Base-by-base conservation (phyloP, 2,888 invertebrate genomes). In the Drosophila quinaria region DNA sequence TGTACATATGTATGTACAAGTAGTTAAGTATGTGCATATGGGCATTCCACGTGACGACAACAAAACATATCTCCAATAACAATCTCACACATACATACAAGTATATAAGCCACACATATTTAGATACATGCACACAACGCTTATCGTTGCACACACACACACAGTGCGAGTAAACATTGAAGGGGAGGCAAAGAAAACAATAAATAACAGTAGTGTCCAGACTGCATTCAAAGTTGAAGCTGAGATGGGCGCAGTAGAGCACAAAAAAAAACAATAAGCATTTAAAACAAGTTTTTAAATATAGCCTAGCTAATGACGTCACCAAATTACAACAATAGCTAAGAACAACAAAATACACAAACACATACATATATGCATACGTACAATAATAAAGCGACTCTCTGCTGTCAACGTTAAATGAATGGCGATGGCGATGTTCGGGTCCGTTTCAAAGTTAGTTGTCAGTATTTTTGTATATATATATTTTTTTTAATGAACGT, bases 241-340 rank as follows among this genome's bases (percentile, higher is more conserved):
- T 54, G 19, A 17, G 41, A 33, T 61, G 42, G 52, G 55, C 63
- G 62, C 67, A 60, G 44, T 22, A 41, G 15, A 35, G 49, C 62
- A 44, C 13, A 33, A 42, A 29, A 42, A 29, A 61, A 61, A 70
- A 83, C 81, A 83, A 83, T 75, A 78, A 52, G 25, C 66, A 66
- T 70, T 81, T 62, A 39, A 70, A 85, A 80, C 86, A 55, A 84
- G 76, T 80, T 84, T 81, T 81, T 78, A 51, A 73, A 84, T 66
- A 80, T 81, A 80, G 69, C 61, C 42, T 51, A 54, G 25, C 22
- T 54, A 59, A 62, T 85, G 84, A 85, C 84, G 84, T 85, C 84
- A 85, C 84, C 78, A 80, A 70, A 46, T 61, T 70, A 71, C 64
- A 68, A 80, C 74, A 78, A 78, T 59, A 60, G 60, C 22, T 41